Base-by-base conservation (phyloP, 1,140 invertebrate species). In the Dufourea novaeangliae region DNA sequence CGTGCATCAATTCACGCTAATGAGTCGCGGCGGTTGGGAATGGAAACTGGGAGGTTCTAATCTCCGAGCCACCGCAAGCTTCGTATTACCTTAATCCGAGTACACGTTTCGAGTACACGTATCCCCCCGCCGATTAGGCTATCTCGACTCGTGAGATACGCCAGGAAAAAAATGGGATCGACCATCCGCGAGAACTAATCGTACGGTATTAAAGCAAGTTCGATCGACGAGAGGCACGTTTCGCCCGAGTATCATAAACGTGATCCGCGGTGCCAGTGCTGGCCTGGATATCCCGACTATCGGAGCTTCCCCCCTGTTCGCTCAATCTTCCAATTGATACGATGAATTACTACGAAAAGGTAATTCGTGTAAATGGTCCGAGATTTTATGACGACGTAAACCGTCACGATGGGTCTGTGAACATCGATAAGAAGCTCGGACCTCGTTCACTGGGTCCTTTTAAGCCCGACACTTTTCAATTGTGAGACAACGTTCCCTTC, bases 1-100 rank as follows among this genome's bases (percentile, higher is more conserved):
- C 59, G 32, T 22, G 32, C 59, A 41, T 62, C 59, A 41, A 39
- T 62, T 62, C 32, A 62, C 59, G 54, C 5, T 39, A 66, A 61
- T 76, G 54, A 57, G 39, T 61, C 3, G 20, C 46, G 20, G 46
- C 50, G 29, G 6, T n/a, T 5, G 32, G n/a, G 11, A 3, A n/a
- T n/a, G n/a, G n/a, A n/a, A n/a, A n/a, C n/a, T n/a, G n/a, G 7
- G 46, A 29, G 27, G 10, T 22, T 22, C n/a, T 34, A 39, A 22
- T 62, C 17, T 39, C 17, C 59, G 12, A n/a, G 20, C 8, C 37
- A 41, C 34, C 34, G 32, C 32, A 34, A 25, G 54, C 54, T 20
- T 32, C 27, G 25, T 29, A 29, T 57, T 32, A 57, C 54, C 54
- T 57, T 57, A 57, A 57, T 57, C 54, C 52, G 25, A 8, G 52